Percentiles rank a stretch among this genome's conserved stretches.
These are phyloP conservation scores for Ariopsis seemanni DNA, from an alignment of 2,113 vertebrate species.

Conservation along the genomic window DNA sequence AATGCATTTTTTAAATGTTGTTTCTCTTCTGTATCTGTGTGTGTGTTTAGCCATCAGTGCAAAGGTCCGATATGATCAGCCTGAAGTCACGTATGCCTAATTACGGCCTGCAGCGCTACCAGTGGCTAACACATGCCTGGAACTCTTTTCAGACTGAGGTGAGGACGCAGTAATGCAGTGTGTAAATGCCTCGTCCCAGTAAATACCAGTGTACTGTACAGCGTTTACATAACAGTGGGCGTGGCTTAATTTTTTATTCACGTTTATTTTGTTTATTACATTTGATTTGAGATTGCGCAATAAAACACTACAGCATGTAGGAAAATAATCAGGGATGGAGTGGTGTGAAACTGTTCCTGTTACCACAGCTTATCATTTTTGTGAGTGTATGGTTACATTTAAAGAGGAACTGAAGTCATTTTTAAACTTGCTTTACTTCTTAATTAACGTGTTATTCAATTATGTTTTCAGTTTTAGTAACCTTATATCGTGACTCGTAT, in stretches of 20 bases:
- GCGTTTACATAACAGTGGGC: neutral
- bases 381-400: neutral
- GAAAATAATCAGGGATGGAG: neutral
- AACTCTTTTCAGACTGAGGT: conserved; percentile 98
- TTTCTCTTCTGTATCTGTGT: conserved; percentile 14
- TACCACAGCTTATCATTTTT: neutral
- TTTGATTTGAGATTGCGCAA: neutral
- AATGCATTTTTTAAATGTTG: neutral
- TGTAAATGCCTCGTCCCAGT: neutral
- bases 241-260: neutral
- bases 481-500: too few species aligned
- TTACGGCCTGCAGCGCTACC: conserved; percentile 88
- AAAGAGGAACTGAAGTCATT: neutral
- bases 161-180: conserved; percentile 47
- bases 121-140: conserved; percentile 97
- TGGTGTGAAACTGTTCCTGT: neutral
- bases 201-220: neutral
- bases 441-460: too few species aligned
- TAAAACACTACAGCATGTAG: neutral
- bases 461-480: too few species aligned
- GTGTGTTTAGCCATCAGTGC: conserved; percentile 81
- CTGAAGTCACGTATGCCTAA: conserved; percentile 93
- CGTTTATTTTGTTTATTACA: neutral
- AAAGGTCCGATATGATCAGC: conserved; percentile 95
- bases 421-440: too few species aligned